Percentiles rank a stretch among this genome's conserved stretches.
phyloP scores from a whole-genome alignment of 1,140 invertebrate species.

The Spodoptera frugiperda region DNA sequence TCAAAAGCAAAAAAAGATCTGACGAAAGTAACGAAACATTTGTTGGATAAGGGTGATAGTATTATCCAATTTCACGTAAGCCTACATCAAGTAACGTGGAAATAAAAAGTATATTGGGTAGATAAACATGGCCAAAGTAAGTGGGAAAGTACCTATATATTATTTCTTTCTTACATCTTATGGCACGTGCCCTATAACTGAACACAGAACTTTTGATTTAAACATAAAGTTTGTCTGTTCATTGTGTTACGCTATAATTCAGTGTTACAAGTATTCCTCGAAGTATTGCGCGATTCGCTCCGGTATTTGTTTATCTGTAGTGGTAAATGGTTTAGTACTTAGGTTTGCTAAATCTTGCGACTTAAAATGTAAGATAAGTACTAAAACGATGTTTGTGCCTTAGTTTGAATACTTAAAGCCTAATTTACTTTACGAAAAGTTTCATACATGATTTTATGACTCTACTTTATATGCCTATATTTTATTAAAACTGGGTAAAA shows the following conservation, averaged over 20 bases:
- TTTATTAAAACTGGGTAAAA: no score
- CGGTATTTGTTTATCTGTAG: neutral
- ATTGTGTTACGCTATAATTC: constrained; percentile 20
- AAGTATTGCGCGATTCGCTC: neutral
- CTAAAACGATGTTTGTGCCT: no score
- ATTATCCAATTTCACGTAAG: constrained; percentile 4
- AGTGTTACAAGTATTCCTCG: neutral
- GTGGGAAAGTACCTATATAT: constrained; percentile 58
- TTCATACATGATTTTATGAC: no score
- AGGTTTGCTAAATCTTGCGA: no score
- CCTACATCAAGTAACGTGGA: neutral
- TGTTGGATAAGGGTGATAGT: neutral
- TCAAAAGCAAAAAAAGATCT: no score
- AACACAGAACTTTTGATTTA: constrained; percentile 69
- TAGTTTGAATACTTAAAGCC: no score
- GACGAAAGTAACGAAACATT: no score
- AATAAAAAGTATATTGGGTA: neutral
- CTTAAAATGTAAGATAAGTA: no score
- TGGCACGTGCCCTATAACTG: constrained; percentile 60
- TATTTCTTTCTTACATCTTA: constrained; percentile 52
- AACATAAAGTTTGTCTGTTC: constrained; percentile 70
- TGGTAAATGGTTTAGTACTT: no score
- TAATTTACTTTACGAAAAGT: no score
- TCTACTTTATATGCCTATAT: no score
- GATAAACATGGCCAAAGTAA: constrained; percentile 38